Evolutionary conservation across 2,113 vertebrate genomes (phyloP).

Genomic region (Fulica atra): DNA sequence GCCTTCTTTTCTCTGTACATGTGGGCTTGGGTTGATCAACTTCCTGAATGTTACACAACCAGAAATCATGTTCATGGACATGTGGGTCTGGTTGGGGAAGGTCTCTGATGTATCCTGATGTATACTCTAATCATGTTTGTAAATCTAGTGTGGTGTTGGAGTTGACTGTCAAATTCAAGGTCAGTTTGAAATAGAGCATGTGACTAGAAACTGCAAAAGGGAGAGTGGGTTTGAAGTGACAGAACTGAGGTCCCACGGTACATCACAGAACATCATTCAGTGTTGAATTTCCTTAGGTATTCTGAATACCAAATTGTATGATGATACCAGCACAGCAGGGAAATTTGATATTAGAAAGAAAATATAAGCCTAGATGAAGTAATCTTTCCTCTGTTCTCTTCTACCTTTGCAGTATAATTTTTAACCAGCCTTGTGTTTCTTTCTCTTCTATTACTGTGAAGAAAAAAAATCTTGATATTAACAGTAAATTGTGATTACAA

Average conservation of each 20-base stretch:
- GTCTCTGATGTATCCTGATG: background rate
- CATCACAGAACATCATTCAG: background rate
- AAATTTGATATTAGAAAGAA: background rate
- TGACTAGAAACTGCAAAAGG: constrained; percentile 13
- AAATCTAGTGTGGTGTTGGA: background rate
- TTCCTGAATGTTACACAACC: background rate
- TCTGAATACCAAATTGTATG: background rate
- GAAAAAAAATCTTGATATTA: background rate
- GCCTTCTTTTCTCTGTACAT: background rate
- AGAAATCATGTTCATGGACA: background rate
- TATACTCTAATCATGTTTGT: constrained; percentile 17
- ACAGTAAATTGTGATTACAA: background rate
- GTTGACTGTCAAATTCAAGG: constrained; percentile 39
- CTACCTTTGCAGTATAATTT: background rate
- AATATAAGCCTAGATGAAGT: background rate
- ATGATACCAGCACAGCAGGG: background rate
- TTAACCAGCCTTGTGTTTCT: background rate
- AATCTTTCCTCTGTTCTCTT: background rate
- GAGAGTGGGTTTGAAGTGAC: background rate
- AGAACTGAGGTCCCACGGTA: background rate
- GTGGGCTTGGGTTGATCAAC: background rate
- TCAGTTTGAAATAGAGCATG: background rate
- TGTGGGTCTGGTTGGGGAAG: background rate
- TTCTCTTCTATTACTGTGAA: background rate
- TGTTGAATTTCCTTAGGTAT: background rate